Evolutionary conservation across 2,888 invertebrate genomes (phyloP), one percentile per base, ranked within the genome.

Genomic region (Plebejus anna): DNA sequence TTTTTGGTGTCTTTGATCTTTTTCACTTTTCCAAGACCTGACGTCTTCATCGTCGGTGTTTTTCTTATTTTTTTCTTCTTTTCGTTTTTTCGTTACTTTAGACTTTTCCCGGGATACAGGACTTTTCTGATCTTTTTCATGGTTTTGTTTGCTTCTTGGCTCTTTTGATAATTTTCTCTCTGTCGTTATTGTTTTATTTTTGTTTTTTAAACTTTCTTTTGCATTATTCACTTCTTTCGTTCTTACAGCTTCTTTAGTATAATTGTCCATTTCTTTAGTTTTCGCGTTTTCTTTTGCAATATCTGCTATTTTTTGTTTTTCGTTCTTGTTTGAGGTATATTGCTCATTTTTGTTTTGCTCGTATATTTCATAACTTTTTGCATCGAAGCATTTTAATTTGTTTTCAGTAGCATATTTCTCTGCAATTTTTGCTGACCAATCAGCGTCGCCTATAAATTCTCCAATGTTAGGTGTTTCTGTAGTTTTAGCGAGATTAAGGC

Each of bases 391-490:
- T 32, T 66, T 66, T 66, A 66, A 66, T 66, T 66, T 66, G 16
- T 66, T 66, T 32, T 66, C 13, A 66, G 66, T 66, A 22, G 66
- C 66, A 66, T 66, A 66, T 66, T 66, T 66, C 66, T 66, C 32
- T 66, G 13, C 66, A 66, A 66, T 66, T 66, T 66, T 66, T 66
- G 66, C 13, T 32, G 66, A 66, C 66, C 66, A 66, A 66, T 66
- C 36, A 66, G 11, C 13, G 32, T 36, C 32, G 16, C 66, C 5
- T 66, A 16, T 36, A 13, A 28, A 13, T 66, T 66, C 13, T 66
- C 4, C 66, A 66, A 36, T 6, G 16, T 66, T 32, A 16, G 32
- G 13, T 13, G 32, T 32, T 13, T 66, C 5, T 32, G 32, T 66
- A 16, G 32, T 28, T 66, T 36, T 36, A 13, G 32, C 13, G 32